Evolutionary conservation across 2,113 vertebrate genomes (phyloP).

Genomic region (Aleadryas rufinucha): DNA sequence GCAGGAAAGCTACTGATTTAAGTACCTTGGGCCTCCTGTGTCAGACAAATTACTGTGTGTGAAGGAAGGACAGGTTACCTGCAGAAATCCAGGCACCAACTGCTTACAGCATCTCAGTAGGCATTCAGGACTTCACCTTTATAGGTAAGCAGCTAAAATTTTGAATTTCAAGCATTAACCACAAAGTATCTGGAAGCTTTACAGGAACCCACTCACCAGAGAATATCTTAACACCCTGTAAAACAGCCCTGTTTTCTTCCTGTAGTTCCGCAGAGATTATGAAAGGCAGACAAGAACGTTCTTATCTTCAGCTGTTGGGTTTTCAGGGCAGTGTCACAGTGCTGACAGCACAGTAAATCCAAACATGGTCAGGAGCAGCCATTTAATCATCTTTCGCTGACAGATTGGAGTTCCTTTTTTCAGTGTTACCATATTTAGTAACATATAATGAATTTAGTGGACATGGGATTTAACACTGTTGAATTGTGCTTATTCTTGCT

Average conservation of each 20-base stretch:
- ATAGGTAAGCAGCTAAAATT: neutral
- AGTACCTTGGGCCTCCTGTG: neutral
- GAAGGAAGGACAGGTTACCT: neutral
- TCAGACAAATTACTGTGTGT: neutral
- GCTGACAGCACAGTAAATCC: neutral
- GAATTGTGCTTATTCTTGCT: neutral
- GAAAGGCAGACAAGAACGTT: neutral
- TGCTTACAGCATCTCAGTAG: neutral
- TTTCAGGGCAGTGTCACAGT: neutral
- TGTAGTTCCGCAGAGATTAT: rapidly evolving
- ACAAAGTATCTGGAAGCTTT: neutral
- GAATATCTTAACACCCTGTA: neutral
- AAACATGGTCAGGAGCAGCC: neutral
- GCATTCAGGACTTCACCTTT: neutral
- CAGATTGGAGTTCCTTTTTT: neutral
- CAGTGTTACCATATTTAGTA: neutral
- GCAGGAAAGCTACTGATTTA: neutral
- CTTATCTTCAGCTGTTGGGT: neutral
- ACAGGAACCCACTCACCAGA: neutral
- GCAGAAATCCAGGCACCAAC: neutral
- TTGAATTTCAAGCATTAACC: neutral
- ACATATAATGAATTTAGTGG: neutral
- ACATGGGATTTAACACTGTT: neutral
- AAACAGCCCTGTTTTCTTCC: neutral
- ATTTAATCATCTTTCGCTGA: neutral